These are phyloP conservation scores for Zaprionus vittiger DNA, from an alignment of 1,140 invertebrate species.

Conservation along the genomic window DNA sequence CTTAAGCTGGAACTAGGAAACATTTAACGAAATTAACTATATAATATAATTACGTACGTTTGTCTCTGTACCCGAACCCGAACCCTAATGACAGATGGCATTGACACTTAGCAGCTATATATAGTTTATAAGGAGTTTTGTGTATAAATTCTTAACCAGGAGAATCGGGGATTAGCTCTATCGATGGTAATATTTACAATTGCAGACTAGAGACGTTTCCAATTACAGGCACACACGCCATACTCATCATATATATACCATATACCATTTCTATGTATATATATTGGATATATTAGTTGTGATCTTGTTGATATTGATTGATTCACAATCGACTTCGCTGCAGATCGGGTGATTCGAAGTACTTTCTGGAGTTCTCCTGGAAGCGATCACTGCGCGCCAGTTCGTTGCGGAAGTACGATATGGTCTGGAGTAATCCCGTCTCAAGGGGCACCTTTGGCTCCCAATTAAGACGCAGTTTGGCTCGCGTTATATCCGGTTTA, in stretches of 20 bases:
- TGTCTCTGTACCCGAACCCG: neutral
- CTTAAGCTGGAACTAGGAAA: neutral
- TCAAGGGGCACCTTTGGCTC: constrained; percentile 94
- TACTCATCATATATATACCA: constrained; percentile 41
- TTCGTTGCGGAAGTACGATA: constrained; percentile 96
- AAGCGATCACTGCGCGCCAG: constrained; percentile 86
- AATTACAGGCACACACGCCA: constrained; percentile 29
- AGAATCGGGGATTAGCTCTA: constrained; percentile 56
- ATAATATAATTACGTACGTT: neutral
- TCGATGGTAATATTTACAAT: constrained; percentile 80
- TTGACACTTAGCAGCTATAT: constrained; percentile 2
- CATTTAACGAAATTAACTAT: constrained; percentile 1
- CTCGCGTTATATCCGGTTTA: constrained; percentile 96
- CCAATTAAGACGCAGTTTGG: constrained; percentile 95
- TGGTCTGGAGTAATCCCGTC: constrained; percentile 94
- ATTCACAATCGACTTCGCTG: constrained; percentile 47
- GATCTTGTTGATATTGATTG: neutral
- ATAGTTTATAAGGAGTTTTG: neutral
- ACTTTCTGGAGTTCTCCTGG: constrained; percentile 77
- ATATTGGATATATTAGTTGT: constrained; percentile 14
- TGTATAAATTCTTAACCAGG: neutral
- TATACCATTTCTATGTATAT: neutral
- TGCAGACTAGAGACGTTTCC: constrained; percentile 77
- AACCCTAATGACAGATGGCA: constrained; percentile 4
- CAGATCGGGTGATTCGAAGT: constrained; percentile 75